phyloP scores from a whole-genome alignment of 2,113 vertebrate species.

The Anoura caudifer region DNA sequence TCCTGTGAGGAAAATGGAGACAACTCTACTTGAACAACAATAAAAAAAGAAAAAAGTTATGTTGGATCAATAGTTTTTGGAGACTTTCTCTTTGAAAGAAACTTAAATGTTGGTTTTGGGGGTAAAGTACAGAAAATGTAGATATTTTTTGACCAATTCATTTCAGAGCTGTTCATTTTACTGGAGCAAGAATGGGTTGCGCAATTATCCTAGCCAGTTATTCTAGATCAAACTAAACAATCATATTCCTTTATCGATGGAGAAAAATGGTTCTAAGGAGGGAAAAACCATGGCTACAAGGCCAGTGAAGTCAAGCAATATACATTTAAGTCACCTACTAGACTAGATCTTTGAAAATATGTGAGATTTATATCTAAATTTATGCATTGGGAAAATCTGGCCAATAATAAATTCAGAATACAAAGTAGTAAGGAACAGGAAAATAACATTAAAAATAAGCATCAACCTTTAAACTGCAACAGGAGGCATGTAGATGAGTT shows the following conservation, averaged over 20 bases:
- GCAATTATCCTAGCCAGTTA: not conserved
- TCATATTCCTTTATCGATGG: not conserved
- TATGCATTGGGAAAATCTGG: conserved; percentile 57
- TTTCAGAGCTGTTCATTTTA: not conserved
- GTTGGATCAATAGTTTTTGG: not conserved
- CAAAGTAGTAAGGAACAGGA: conserved; percentile 57
- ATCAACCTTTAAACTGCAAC: conserved; percentile 59
- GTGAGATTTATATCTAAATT: conserved; percentile 53
- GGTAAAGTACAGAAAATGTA: not conserved
- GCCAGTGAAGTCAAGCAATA: conserved; percentile 21
- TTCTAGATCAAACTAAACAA: conserved; percentile 14
- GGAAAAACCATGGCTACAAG: conserved; percentile 11
- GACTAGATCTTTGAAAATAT: conserved; percentile 17
- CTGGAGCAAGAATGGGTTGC: not conserved
- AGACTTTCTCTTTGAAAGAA: conserved; percentile 29
- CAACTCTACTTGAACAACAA: too few relatives aligned
- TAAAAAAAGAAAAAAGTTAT: not conserved
- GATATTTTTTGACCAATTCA: not conserved
- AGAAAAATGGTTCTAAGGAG: not conserved
- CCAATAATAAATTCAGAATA: conserved; percentile 63
- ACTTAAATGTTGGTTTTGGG: not conserved
- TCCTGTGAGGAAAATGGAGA: too few relatives aligned
- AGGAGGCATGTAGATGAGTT: conserved; percentile 61
- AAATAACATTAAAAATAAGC: conserved; percentile 73
- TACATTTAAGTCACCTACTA: not conserved